A percentile compares a stretch with the other conserved stretches of the same genome.
Conservation (phyloP, 2,113 vertebrate species). For the Scartelaos histophorus region DNA sequence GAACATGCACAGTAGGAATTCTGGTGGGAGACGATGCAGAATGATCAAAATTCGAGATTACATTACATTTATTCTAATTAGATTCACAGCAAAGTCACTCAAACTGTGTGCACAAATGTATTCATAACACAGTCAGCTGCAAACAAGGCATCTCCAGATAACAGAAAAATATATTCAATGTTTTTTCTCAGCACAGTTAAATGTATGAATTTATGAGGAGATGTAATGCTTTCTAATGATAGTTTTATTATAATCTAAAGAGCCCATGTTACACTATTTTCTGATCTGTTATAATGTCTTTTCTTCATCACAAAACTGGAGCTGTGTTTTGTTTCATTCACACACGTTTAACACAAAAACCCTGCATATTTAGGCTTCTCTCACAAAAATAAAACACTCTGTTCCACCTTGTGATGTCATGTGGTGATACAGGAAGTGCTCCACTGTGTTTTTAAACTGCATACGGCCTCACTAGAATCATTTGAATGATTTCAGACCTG, state of each 20-base stretch:
- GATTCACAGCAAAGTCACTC: conserved; percentile 23
- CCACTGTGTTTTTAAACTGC: too few species aligned
- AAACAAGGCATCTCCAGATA: conserved; percentile 51
- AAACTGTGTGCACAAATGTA: conserved; percentile 22
- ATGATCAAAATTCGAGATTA: conserved; percentile 3
- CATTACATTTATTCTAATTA: conserved; percentile 16
- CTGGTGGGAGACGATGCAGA: conserved; percentile 57
- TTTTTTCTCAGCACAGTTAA: neutral
- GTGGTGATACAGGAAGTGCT: too few species aligned
- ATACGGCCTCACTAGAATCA: too few species aligned
- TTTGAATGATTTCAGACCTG: too few species aligned
- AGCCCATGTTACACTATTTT: too few species aligned
- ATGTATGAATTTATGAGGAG: conserved; percentile 2
- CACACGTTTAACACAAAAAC: too few species aligned
- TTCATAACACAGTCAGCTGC: conserved; percentile 21
- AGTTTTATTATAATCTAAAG: neutral
- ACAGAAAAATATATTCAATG: conserved; percentile 5
- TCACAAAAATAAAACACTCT: too few species aligned
- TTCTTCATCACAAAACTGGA: too few species aligned
- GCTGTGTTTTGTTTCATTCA: too few species aligned
- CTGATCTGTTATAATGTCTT: too few species aligned
- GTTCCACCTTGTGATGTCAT: too few species aligned
- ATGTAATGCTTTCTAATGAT: neutral
- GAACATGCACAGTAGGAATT: conserved; percentile 83
- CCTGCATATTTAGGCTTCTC: too few species aligned